Evolutionary conservation across 2,797 vertebrate genomes (phyloP), one percentile per base, ranked within the genome.

Genomic region (Halcyon smyrnensis): DNA sequence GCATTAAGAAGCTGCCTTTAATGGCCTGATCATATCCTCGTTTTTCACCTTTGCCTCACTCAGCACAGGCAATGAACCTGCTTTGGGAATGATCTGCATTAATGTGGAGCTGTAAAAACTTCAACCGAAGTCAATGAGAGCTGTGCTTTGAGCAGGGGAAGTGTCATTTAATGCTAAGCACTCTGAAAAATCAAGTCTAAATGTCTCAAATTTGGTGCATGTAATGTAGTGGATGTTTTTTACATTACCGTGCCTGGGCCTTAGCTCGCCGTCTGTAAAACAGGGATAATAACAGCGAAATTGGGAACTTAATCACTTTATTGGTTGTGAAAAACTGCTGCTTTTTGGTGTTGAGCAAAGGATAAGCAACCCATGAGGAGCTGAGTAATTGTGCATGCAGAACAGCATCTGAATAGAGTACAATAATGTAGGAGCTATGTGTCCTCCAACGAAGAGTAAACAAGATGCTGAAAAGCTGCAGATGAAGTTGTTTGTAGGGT

Each of bases 101-200:
- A 96, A 96, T 94, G 81, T 53, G 60, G 68, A 80, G 86, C 95
- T 77, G 93, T 95, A 95, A 96, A 94, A 96, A 90, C 95, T 96
- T 90, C 95, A 59, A 0, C 74, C 0, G 1, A 87, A 94, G 94
- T 95, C 93, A 90, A 54, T 84, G 90, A 84, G 71, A 90, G 88
- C 84, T 90, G 86, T 76, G 80, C 92, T 95, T 71, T 51, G 93
- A 89, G 92, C 84, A 89, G 89, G 53, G 50, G 30, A 96, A 91
- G 90, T 92, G 92, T 87, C 93, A 91, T 91, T 95, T 96, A 84
- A 87, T 75, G 90, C 93, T 92, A 96, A 96, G 75, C 76, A 62
- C 81, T 89, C 89, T 53, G 81, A 89, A 91, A 94, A 94, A 92
- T 68, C 92, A 77, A 77, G 53, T 76, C 62, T 50, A 71, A 95